These are phyloP conservation scores for Drosophila jambulina DNA, from an alignment of 1,140 invertebrate genomes.

Conservation along the genomic window DNA sequence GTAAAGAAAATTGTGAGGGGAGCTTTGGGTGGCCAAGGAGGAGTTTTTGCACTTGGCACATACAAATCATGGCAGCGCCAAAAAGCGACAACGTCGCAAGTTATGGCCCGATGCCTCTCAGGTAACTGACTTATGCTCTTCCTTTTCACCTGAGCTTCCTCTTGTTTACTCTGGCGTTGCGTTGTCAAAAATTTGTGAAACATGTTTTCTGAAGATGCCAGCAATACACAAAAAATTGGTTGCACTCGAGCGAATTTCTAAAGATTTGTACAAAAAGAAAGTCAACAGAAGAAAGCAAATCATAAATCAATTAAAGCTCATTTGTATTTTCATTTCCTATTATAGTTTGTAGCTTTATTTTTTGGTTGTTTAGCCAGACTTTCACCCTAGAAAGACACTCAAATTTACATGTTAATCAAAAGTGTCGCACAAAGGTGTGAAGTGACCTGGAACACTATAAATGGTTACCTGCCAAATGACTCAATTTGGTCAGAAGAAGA, in stretches of 20 bases:
- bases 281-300: not conserved
- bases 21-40: not conserved
- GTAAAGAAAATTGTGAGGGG: not conserved
- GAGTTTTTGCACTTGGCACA: slow-evolving; percentile 48
- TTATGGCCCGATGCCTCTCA: slow-evolving; percentile 57
- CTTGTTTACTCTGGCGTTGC: slow-evolving; percentile 20
- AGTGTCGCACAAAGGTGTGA: slow-evolving; percentile 28
- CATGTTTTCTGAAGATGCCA: slow-evolving; percentile 33
- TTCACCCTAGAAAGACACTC: slow-evolving; percentile 2
- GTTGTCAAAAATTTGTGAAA: slow-evolving; percentile 53
- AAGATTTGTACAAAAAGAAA: slow-evolving; percentile 22
- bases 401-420: slow-evolving; percentile 32
- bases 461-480: not conserved
- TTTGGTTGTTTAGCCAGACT: not conserved
- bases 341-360: not conserved
- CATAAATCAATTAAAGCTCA: slow-evolving; percentile 35
- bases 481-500: not conserved
- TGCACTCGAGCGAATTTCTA: slow-evolving; percentile 22
- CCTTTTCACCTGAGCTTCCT: slow-evolving; percentile 8
- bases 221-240: slow-evolving; percentile 2
- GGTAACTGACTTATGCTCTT: slow-evolving; percentile 34
- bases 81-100: slow-evolving; percentile 57
- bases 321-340: slow-evolving; percentile 10
- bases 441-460: slow-evolving; percentile 21
- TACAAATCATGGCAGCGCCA: slow-evolving; percentile 69